phyloP scores from a whole-genome alignment of 1,140 invertebrate species.

The Schlechtendalia chinensis region DNA sequence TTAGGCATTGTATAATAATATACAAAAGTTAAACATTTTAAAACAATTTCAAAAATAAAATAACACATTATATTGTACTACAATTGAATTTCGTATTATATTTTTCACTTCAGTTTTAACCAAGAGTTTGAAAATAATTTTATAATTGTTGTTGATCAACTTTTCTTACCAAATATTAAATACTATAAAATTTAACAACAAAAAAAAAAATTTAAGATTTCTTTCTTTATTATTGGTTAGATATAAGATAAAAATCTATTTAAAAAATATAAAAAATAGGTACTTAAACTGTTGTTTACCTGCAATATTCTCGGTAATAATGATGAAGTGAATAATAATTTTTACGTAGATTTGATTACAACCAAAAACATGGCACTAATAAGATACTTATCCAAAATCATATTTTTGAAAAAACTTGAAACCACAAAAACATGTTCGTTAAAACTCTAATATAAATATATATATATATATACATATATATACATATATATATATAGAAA shows the following conservation, averaged over 20 bases:
- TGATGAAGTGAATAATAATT: conserved; percentile 47
- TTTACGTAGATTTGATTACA: conserved; percentile 40
- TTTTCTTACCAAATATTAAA: conserved; percentile 20
- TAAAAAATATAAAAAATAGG: conserved; percentile 25
- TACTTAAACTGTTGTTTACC: conserved; percentile 45
- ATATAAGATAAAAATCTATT: conserved; percentile 41
- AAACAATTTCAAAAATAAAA: background rate
- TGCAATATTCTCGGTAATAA: conserved; percentile 48
- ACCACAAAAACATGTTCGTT: conserved; percentile 38
- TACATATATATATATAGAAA: background rate
- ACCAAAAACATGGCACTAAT: conserved; percentile 37
- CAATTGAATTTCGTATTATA: background rate
- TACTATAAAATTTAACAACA: conserved; percentile 5
- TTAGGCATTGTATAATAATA: background rate
- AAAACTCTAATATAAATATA: conserved; percentile 13
- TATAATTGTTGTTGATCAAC: conserved; percentile 46
- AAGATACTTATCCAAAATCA: conserved; percentile 38
- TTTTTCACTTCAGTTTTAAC: conserved; percentile 46
- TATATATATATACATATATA: background rate
- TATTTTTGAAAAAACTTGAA: conserved; percentile 31
- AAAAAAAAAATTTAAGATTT: background rate
- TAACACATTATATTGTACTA: background rate
- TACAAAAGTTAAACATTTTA: background rate
- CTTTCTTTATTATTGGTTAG: conserved; percentile 28
- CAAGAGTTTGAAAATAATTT: conserved; percentile 16